Evolutionary conservation across 1,140 invertebrate genomes (phyloP).

Genomic region (Aricia agestis): DNA sequence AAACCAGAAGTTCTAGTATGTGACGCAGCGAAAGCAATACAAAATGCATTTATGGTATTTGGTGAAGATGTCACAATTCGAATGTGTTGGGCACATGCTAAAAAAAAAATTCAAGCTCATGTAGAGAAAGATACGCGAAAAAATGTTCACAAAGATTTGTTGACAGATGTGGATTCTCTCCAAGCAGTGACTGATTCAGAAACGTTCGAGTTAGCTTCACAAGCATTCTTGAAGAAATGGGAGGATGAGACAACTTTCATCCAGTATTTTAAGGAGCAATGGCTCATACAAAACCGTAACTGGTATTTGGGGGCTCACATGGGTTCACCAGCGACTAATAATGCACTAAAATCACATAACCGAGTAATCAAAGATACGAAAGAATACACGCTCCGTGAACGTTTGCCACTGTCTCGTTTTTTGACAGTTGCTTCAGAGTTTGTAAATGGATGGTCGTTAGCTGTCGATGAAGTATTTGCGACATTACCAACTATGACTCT

Average conservation of each 20-base stretch:
- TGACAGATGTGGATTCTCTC: neutral
- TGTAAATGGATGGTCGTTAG: slow-evolving; percentile 6
- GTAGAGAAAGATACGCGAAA: too few relatives aligned
- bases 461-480: slow-evolving; percentile 4
- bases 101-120: too few relatives aligned
- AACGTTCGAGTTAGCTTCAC: slow-evolving; percentile 13
- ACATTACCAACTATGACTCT: slow-evolving; percentile 14
- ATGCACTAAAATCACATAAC: too few relatives aligned
- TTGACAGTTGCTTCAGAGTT: slow-evolving; percentile 15
- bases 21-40: too few relatives aligned
- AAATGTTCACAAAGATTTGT: too few relatives aligned
- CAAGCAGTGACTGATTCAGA: neutral
- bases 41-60: too few relatives aligned
- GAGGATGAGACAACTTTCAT: neutral
- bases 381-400: neutral
- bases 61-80: too few relatives aligned
- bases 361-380: neutral
- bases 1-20: too few relatives aligned
- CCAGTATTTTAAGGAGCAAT: neutral
- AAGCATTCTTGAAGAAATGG: slow-evolving; percentile 9
- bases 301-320: neutral
- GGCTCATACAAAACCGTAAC: neutral
- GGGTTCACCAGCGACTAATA: too few relatives aligned
- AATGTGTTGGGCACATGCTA: too few relatives aligned
- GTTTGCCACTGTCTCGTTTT: slow-evolving; percentile 11